Evolutionary conservation across 1,140 invertebrate species (phyloP), one percentile per base, ranked within the genome.

Genomic region (Hypothenemus hampei): DNA sequence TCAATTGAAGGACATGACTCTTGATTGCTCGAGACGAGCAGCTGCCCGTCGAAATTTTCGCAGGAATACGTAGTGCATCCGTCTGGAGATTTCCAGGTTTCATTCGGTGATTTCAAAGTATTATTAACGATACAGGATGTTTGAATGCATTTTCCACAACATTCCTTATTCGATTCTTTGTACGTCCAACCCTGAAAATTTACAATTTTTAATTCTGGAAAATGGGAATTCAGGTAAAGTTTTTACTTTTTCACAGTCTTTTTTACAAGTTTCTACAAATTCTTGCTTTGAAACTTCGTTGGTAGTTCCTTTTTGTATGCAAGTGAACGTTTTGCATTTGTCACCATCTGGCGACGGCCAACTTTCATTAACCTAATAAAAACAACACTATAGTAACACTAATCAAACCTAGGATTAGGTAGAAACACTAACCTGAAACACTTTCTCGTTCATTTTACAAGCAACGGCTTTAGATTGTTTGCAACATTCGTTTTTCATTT

Each of bases 81-180:
- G 65, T 87, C 83, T 0, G 62, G 53, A 0, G 82, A 83, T 19
- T 68, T 72, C 85, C 85, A 88, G 1, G 60, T 72, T 1, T 74
- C 65, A n/a, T 73, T 75, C 66, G 66, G 16, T 11, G 78, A 68
- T 23, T 77, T 66, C 31, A 82, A 77, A 6, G 72, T 70, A 2
- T 78, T 78, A 0, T 78, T 77, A 11, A 82, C 69, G 0, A 87
- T 66, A 59, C 88, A 91, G 20, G 73, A 73, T 0, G 74, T 71
- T 70, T 83, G 81, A 18, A 77, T 67, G 55, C 88, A 91, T 50
- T 78, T 72, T 3, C 87, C 87, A 62, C 88, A 91, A 69, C 88
- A 90, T 15, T 44, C 2, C 11, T 65, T 60, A 15, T 58, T 71
- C 3, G 80, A 72, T 39, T 69, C 50, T 35, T 66, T 61, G 61